A percentile compares a stretch with the other conserved stretches of the same genome.
Conservation (phyloP, 2,797 vertebrate species). For the Gorsachius magnificus region DNA sequence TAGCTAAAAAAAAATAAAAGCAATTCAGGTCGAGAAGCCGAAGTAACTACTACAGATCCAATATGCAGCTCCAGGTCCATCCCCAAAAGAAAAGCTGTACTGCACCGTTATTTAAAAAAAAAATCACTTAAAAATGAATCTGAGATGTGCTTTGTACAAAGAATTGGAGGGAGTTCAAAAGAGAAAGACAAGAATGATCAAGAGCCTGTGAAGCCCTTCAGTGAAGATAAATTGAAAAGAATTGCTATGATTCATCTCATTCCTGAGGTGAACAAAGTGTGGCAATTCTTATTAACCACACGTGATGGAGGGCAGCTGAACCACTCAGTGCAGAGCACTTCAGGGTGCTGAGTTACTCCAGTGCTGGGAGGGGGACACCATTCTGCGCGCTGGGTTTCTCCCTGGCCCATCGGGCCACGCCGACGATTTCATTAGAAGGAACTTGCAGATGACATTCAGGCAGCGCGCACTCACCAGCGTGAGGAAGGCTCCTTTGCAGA, state of each 20-base stretch:
- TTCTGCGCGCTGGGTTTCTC: not conserved
- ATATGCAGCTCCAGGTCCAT: not conserved
- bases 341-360: not conserved
- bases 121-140: not conserved
- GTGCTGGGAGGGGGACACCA: not conserved
- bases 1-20: not conserved
- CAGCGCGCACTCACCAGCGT: fast-evolving
- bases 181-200: not conserved
- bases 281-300: not conserved
- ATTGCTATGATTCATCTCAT: not conserved
- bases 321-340: not conserved
- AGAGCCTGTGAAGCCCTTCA: not conserved
- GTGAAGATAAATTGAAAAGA: not conserved
- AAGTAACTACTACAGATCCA: not conserved
- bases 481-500: not conserved
- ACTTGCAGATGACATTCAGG: not conserved
- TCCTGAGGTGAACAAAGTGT: not conserved
- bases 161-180: not conserved
- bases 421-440: not conserved
- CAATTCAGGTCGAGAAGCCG: not conserved
- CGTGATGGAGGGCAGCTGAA: not conserved
- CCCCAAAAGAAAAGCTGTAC: not conserved
- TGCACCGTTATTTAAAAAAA: not conserved
- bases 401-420: not conserved
- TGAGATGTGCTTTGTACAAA: not conserved